These are phyloP conservation scores for Crocidura indochinensis DNA, from an alignment of 2,797 vertebrate genomes.

Conservation along the genomic window DNA sequence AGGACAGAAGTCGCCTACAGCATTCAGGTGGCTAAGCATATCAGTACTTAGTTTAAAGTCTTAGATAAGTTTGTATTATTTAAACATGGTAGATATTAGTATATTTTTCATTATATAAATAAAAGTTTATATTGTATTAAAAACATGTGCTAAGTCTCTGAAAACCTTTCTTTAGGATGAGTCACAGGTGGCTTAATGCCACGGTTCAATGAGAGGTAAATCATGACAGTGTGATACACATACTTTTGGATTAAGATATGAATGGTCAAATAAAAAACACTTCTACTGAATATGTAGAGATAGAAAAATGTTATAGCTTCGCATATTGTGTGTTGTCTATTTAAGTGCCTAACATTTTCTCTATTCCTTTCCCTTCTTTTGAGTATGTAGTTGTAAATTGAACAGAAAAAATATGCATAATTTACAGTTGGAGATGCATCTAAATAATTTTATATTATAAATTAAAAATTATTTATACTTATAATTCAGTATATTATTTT, in stretches of 20 bases:
- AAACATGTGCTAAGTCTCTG: background rate
- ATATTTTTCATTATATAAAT: background rate
- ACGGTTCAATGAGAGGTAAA: background rate
- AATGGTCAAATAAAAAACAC: background rate
- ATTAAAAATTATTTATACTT: background rate
- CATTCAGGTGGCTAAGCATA: background rate
- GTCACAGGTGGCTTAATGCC: background rate
- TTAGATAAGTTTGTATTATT: background rate
- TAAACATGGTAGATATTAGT: background rate
- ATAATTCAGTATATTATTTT: too few species aligned
- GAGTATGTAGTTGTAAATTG: too few species aligned
- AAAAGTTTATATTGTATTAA: conserved; percentile 9
- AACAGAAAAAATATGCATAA: too few species aligned
- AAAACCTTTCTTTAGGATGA: background rate
- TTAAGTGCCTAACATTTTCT: too few species aligned
- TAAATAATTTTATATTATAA: conserved; percentile 4
- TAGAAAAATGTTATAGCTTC: background rate
- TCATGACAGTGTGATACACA: background rate
- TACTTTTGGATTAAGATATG: background rate
- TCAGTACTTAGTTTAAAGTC: background rate
- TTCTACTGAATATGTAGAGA: background rate
- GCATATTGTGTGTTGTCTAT: background rate
- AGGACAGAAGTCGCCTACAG: too few species aligned
- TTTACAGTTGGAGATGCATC: background rate
- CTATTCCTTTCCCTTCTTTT: too few species aligned